Conservation (phyloP, 2,113 vertebrate species). For the Pitta sordida region DNA sequence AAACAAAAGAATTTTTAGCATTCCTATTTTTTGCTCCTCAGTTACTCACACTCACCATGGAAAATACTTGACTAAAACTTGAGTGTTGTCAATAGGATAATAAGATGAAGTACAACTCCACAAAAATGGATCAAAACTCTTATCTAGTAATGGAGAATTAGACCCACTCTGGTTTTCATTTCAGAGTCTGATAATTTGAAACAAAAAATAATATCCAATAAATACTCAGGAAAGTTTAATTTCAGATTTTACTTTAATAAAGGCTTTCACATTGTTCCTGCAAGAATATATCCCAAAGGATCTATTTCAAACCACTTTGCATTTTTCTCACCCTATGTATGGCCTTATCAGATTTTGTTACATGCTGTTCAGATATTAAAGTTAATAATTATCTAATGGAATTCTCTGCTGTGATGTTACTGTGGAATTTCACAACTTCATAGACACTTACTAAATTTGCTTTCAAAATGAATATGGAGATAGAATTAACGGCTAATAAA, state of each 20-base stretch:
- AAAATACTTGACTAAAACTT: neutral
- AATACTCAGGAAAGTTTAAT: neutral
- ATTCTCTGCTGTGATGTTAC: neutral
- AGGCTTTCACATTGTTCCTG: rapidly evolving
- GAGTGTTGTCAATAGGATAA: neutral
- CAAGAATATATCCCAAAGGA: neutral
- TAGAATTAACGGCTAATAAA: neutral
- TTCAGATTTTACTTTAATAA: neutral
- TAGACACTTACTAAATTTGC: neutral
- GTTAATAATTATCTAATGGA: neutral
- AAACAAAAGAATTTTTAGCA: neutral
- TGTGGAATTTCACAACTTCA: neutral
- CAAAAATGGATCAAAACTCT: neutral
- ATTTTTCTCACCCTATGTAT: neutral
- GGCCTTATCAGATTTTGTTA: neutral
- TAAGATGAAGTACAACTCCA: neutral
- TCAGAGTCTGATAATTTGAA: neutral
- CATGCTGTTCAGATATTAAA: neutral
- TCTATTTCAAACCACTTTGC: neutral
- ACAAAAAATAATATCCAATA: neutral
- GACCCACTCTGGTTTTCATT: neutral
- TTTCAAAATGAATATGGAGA: neutral
- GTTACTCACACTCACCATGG: neutral
- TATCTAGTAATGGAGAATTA: neutral
- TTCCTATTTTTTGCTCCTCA: neutral